Evolutionary conservation across 2,797 vertebrate genomes (phyloP).

Genomic region (Catamblyrhynchus diadema): DNA sequence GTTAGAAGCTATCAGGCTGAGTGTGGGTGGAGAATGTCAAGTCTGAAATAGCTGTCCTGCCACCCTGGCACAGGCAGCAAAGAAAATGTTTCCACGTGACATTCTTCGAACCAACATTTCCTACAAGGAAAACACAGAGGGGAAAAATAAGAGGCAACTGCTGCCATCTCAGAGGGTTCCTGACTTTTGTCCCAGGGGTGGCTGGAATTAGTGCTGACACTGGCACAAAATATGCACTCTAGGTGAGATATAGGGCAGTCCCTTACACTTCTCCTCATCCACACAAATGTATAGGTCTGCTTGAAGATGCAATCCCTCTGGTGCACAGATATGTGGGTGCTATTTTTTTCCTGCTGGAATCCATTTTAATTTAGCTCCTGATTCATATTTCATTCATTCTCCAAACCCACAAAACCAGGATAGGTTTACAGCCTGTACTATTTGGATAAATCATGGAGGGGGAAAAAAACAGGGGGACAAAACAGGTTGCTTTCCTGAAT

Average conservation of each 20-base stretch:
- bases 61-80: slow-evolving; percentile 72
- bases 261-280: background rate
- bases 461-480: background rate
- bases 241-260: slow-evolving; percentile 16
- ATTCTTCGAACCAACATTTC: slow-evolving; percentile 70
- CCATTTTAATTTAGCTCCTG: slow-evolving; percentile 92
- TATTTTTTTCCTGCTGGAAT: slow-evolving; percentile 88
- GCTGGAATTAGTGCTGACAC: slow-evolving; percentile 58
- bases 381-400: slow-evolving; percentile 89
- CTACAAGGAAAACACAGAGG: slow-evolving; percentile 52
- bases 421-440: slow-evolving; percentile 81
- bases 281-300: background rate
- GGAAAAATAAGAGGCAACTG: background rate
- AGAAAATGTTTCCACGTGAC: slow-evolving; percentile 75
- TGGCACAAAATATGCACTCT: slow-evolving; percentile 56
- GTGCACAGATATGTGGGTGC: slow-evolving; percentile 81
- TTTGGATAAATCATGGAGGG: slow-evolving; percentile 52
- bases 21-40: slow-evolving; percentile 81
- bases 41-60: slow-evolving; percentile 85
- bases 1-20: slow-evolving; percentile 79
- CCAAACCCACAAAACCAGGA: slow-evolving; percentile 84
- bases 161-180: background rate
- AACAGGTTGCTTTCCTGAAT: slow-evolving; percentile 27
- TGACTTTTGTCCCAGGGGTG: slow-evolving; percentile 8
- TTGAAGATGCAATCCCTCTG: slow-evolving; percentile 75